Base-by-base conservation (phyloP, 2,888 invertebrate species). In the Eilema sororculum region DNA sequence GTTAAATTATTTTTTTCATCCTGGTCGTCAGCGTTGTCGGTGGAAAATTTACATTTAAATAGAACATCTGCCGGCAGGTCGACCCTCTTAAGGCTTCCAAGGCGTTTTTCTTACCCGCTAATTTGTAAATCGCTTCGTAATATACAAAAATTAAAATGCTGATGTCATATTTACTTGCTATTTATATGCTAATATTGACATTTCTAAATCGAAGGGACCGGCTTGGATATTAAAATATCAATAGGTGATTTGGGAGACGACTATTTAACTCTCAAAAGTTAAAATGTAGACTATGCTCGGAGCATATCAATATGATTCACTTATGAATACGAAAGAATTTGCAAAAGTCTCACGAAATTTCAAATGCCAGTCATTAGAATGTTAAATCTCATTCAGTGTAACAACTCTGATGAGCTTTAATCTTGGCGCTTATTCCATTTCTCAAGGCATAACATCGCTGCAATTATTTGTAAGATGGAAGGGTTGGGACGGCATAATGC, bases 81-180 rank as follows among this genome's bases (percentile, higher is more conserved):
- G 90, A 93, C 94, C 95, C 95, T 93, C 94, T 92, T 86, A 91
- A 93, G 91, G 89, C 88, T 89, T 90, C 88, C 86, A 87, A 84
- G 82, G 87, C 91, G 87, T 93, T 94, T 94, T 95, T 94, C 95
- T 95, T 93, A 92, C 91, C 90, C 91, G 93, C 94, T 95, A 95
- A 95, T 95, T 95, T 95, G 94, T 93, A 95, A 95, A 95, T 95
- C 94, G 93, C 87, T 91, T 85, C 92, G 94, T 95, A 93, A 95
- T 95, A 95, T 95, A 88, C 91, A 89, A 93, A 94, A 94, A 95
- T 95, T 95, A 94, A 94, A 95, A 95, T 95, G 95, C 94, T 94
- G 95, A 95, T 94, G 94, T 94, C 94, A 94, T 94, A 94, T 94
- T 93, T 91, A 91, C 88, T 86, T 86, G 86, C 95, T 89, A 95